Conservation (phyloP, 2,888 invertebrate genomes). For the Pristionchus japonicus region DNA sequence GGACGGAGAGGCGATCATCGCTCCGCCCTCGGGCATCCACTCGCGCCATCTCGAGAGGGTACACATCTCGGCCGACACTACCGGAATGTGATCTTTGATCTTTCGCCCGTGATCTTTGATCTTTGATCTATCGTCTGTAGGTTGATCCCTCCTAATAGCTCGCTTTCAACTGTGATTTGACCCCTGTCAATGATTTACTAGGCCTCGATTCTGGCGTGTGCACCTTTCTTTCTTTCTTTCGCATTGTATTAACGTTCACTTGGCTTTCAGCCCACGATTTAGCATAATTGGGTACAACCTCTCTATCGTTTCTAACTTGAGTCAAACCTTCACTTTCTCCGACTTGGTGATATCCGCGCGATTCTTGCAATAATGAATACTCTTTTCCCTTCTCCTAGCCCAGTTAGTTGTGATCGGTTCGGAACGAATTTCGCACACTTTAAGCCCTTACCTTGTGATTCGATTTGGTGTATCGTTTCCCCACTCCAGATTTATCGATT, state of each 20-base stretch:
- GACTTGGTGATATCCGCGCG: not conserved
- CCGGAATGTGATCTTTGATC: conserved; percentile 38
- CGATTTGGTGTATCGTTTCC: not conserved
- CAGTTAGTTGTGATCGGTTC: not conserved
- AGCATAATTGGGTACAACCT: not conserved
- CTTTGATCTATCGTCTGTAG: conserved; percentile 25
- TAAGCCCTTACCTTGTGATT: not conserved
- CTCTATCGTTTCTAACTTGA: not conserved
- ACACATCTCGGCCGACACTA: conserved; percentile 29
- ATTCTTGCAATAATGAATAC: conserved; percentile 1
- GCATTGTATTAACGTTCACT: not conserved
- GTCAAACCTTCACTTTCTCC: conserved; percentile 19
- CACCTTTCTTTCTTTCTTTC: not conserved
- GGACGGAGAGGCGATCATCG: conserved; percentile 45
- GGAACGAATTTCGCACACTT: not conserved
- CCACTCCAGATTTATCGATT: not conserved
- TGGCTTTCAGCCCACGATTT: not conserved
- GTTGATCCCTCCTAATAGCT: not conserved
- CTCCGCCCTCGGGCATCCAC: conserved; percentile 37
- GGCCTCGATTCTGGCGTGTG: not conserved
- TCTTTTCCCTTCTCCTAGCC: not conserved
- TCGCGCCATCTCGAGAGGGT: conserved; percentile 29
- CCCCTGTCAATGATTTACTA: too few species aligned
- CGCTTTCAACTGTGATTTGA: not conserved
- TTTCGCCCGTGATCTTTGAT: not conserved